phyloP scores from a whole-genome alignment of 2,888 invertebrate species.

The Lasioglossum figueresi region DNA sequence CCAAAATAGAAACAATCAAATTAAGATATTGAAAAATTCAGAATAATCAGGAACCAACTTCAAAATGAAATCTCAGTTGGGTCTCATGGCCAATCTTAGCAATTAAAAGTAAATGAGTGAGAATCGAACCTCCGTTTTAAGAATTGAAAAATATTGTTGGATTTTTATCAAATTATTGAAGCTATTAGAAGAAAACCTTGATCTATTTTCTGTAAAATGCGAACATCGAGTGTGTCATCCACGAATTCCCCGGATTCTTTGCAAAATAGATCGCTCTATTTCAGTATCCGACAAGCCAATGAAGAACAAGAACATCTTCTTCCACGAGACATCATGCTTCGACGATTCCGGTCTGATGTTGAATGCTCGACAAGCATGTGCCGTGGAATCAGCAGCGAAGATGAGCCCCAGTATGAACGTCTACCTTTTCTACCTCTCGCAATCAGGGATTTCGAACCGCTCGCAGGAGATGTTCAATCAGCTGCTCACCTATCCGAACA shows the following conservation, averaged over 20 bases:
- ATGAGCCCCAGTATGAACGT: constrained; percentile 86
- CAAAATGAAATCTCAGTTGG: too few relatives aligned
- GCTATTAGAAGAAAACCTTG: not conserved
- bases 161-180: too few relatives aligned
- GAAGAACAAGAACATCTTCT: constrained; percentile 86
- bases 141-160: too few relatives aligned
- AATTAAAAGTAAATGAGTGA: too few relatives aligned
- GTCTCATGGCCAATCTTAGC: too few relatives aligned
- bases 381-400: constrained; percentile 88
- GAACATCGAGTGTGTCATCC: too few relatives aligned
- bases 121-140: too few relatives aligned
- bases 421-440: constrained; percentile 86
- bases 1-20: too few relatives aligned
- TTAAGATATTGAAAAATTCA: too few relatives aligned
- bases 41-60: too few relatives aligned
- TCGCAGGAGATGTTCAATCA: constrained; percentile 79
- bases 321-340: constrained; percentile 88
- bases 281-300: constrained; percentile 71
- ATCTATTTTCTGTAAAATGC: not conserved
- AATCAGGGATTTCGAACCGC: constrained; percentile 78
- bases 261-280: not conserved
- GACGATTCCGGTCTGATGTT: constrained; percentile 83
- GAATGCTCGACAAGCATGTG: constrained; percentile 87
- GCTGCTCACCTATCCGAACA: constrained; percentile 84
- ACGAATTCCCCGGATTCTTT: not conserved